Conservation (phyloP, 2,888 invertebrate species). For the Conomelus anceps region DNA sequence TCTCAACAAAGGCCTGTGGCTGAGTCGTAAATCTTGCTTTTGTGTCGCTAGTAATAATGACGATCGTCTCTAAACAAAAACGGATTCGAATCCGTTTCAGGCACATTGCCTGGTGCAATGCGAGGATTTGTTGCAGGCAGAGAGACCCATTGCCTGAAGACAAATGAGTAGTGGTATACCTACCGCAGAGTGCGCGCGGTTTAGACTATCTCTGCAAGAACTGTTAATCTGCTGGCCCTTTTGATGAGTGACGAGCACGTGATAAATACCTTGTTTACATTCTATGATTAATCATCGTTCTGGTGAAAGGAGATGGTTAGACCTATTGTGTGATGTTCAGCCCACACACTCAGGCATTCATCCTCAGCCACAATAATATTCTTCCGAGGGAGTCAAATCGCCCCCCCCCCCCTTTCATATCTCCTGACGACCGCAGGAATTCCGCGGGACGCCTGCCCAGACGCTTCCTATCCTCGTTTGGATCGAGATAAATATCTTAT, state of each 20-base stretch:
- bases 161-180: neutral
- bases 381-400: neutral
- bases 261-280: constrained; percentile 29
- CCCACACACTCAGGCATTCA: constrained; percentile 7
- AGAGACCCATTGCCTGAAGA: constrained; percentile 2
- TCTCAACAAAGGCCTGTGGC: neutral
- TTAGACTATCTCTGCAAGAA: neutral
- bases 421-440: neutral
- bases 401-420: too few species aligned
- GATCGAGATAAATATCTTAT: neutral
- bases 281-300: constrained; percentile 10
- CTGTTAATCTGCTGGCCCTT: constrained; percentile 6
- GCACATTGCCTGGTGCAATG: too few species aligned
- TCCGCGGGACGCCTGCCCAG: too few species aligned
- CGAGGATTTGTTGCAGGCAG: neutral
- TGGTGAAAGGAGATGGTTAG: constrained; percentile 13
- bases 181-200: neutral
- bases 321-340: neutral
- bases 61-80: neutral
- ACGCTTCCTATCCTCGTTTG: neutral
- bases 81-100: neutral
- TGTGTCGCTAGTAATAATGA: neutral
- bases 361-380: neutral
- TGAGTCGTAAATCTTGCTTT: neutral
- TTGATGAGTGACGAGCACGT: constrained; percentile 13